phyloP scores from a whole-genome alignment of 2,797 vertebrate species.

The Botia kubotai region DNA sequence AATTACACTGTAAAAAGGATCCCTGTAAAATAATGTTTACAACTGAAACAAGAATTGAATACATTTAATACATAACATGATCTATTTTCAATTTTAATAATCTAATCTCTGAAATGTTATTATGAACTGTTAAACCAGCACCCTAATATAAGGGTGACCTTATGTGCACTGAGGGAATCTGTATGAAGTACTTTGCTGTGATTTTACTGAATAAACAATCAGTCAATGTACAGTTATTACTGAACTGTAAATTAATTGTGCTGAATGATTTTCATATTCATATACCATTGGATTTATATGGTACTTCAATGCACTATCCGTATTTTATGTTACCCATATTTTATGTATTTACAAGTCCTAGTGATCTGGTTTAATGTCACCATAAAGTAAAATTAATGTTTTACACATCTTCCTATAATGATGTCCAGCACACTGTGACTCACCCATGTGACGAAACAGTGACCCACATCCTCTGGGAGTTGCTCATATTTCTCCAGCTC shows the following conservation, averaged over 20 bases:
- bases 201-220: not conserved
- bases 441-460: slow-evolving; percentile 99
- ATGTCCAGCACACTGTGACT: slow-evolving; percentile 22
- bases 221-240: not conserved
- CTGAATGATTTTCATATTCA: too few species aligned
- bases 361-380: too few species aligned
- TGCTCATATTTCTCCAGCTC: slow-evolving; percentile 98
- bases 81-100: not conserved
- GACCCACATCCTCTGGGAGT: slow-evolving; percentile 96
- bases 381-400: too few species aligned
- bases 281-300: not conserved
- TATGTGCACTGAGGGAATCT: not conserved
- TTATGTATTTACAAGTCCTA: not conserved
- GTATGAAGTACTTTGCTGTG: not conserved
- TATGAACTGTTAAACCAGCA: not conserved
- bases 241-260: not conserved
- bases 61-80: slow-evolving; percentile 66
- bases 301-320: not conserved
- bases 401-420: too few species aligned
- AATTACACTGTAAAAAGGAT: too few species aligned
- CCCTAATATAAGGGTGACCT: not conserved
- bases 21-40: too few species aligned
- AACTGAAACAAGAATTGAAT: not conserved
- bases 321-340: too few species aligned
- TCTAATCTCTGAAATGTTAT: not conserved